These are phyloP conservation scores for Leptopilina clavipes DNA, from an alignment of 1,140 invertebrate species.

Conservation along the genomic window DNA sequence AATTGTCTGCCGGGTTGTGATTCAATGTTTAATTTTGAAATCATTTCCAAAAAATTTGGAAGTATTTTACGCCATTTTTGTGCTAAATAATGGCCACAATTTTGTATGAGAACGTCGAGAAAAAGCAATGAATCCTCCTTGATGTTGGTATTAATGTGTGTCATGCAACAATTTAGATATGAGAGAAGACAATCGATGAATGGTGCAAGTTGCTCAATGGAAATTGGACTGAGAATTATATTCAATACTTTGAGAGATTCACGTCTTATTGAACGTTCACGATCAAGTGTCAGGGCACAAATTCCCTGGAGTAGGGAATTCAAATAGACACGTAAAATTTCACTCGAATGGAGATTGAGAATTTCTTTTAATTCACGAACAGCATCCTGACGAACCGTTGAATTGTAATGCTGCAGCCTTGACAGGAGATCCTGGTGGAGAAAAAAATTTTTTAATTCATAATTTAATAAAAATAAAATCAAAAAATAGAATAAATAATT, in stretches of 20 bases:
- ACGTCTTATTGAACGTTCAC: conserved; percentile 81
- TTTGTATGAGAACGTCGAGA: conserved; percentile 82
- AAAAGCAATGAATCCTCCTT: conserved; percentile 88
- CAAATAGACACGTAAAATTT: conserved; percentile 78
- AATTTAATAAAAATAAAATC: too few relatives aligned
- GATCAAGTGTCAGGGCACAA: conserved; percentile 82
- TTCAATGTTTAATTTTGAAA: conserved; percentile 81
- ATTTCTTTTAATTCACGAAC: conserved; percentile 83
- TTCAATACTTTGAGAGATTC: conserved; percentile 82
- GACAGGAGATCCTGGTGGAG: conserved; percentile 81
- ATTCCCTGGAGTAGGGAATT: conserved; percentile 81
- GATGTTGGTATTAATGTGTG: conserved; percentile 85
- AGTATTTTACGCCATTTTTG: conserved; percentile 81
- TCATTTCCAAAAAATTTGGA: conserved; percentile 86
- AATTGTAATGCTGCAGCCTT: conserved; percentile 86
- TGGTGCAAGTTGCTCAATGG: conserved; percentile 75
- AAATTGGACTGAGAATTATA: conserved; percentile 77
- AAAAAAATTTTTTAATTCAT: conserved; percentile 34
- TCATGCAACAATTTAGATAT: conserved; percentile 90
- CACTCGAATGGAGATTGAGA: conserved; percentile 75
- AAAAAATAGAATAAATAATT: too few relatives aligned
- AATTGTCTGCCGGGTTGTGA: conserved; percentile 79
- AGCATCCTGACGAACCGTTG: conserved; percentile 81
- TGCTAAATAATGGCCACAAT: conserved; percentile 78
- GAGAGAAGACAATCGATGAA: conserved; percentile 85